Conservation (phyloP, 2,888 invertebrate species). For the Tridacna gigas region DNA sequence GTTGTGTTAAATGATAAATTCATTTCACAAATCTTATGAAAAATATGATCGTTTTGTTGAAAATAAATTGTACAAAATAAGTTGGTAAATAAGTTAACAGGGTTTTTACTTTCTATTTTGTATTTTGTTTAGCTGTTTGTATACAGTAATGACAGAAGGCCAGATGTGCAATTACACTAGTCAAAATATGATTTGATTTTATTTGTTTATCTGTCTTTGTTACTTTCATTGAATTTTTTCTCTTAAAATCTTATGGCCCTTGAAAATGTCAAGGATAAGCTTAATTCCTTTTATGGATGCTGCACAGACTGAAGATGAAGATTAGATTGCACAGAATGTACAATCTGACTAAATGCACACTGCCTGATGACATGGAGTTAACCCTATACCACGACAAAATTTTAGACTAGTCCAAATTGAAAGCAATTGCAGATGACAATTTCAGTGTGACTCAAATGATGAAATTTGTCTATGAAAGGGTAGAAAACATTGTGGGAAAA, state of each 20-base stretch:
- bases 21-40: too few relatives aligned
- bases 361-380: neutral
- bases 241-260: neutral
- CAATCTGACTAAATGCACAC: neutral
- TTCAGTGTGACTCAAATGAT: too few relatives aligned
- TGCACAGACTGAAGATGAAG: neutral
- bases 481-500: neutral
- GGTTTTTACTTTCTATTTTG: neutral
- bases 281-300: neutral
- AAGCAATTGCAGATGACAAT: too few relatives aligned
- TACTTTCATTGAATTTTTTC: too few relatives aligned
- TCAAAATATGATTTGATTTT: neutral
- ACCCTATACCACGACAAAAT: too few relatives aligned
- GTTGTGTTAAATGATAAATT: too few relatives aligned
- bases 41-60: too few relatives aligned
- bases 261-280: neutral
- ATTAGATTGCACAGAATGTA: neutral
- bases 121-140: slow-evolving; percentile 3
- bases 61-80: too few relatives aligned
- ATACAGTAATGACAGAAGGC: neutral
- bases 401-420: too few relatives aligned
- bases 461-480: too few relatives aligned
- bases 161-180: slow-evolving; percentile 20
- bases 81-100: too few relatives aligned
- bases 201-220: neutral